Base-by-base conservation (phyloP, 1,140 invertebrate species). In the Drosophila malerkotliana region DNA sequence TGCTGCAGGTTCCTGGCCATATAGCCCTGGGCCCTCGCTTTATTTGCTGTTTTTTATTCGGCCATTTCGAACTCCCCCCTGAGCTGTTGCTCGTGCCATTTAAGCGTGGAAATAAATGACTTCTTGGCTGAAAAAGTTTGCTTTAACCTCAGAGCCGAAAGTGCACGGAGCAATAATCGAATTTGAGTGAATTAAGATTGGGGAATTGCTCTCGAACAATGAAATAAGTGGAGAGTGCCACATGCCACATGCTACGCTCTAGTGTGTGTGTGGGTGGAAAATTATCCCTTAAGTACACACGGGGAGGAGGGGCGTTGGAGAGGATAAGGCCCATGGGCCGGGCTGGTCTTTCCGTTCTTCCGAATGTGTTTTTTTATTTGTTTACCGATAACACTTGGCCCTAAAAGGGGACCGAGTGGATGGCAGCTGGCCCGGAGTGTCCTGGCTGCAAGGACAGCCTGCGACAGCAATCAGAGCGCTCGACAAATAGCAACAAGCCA, bases 161-260 rank as follows among this genome's bases (percentile, higher is more conserved):
- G 83, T 80, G 85, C 77, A 84, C 59, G 62, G 61, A 74, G 63
- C 76, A 83, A 90, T 90, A 90, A 90, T 90, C 87, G 87, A 90
- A 90, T 90, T 84, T 87, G 79, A 90, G 87, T 90, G 83, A 90
- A 90, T 90, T 90, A 90, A 90, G 88, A 90, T 90, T 90, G 88
- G 79, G 79, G 77, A 87, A 87, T 87, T 82, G 83, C 79, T 82
- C 69, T 77, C 60, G 67, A 88, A 87, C 83, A 87, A 83, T 83
- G 81, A 71, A 79, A 45, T 55, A 63, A 83, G 62, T 83, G 60
- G 48, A 10, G 15, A 15, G 41, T 58, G 39, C 47, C 45, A 51
- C 58, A 58, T 60, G 26, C 34, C 41, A 44, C 15, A 44, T 44
- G 41, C 5, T 7, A 44, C 8, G 39, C 61, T 32, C 34, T 28